A percentile compares a stretch with the other conserved stretches of the same genome.
Evolutionary conservation across 2,888 invertebrate species (phyloP).

Genomic region (Lagria hirta): DNA sequence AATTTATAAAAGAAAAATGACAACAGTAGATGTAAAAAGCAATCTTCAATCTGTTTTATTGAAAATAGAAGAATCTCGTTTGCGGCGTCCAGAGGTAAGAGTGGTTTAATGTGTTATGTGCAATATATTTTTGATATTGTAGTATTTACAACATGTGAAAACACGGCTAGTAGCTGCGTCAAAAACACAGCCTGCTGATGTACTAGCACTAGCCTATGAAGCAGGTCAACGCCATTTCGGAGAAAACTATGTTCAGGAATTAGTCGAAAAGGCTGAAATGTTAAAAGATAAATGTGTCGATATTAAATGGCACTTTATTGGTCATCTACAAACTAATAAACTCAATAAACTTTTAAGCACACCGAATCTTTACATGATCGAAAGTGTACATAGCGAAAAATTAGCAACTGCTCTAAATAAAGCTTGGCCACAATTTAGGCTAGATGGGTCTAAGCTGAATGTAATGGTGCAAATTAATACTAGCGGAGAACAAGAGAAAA

Average conservation of each 20-base stretch:
- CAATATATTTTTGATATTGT: slow-evolving; percentile 30
- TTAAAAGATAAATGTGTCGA: slow-evolving; percentile 77
- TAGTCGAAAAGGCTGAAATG: slow-evolving; percentile 76
- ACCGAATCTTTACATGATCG: slow-evolving; percentile 81
- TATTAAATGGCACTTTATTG: slow-evolving; percentile 97
- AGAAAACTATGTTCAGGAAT: slow-evolving; percentile 92
- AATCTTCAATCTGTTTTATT: slow-evolving; percentile 62
- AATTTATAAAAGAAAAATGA: slow-evolving; percentile 47
- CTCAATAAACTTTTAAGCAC: slow-evolving; percentile 75
- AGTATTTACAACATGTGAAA: slow-evolving; percentile 62
- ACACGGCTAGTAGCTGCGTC: slow-evolving; percentile 88
- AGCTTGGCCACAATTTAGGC: slow-evolving; percentile 67
- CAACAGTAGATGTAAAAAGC: slow-evolving; percentile 56
- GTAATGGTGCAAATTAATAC: slow-evolving; percentile 96
- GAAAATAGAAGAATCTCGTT: slow-evolving; percentile 62
- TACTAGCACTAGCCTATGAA: slow-evolving; percentile 81
- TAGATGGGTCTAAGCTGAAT: slow-evolving; percentile 64
- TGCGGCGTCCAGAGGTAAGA: slow-evolving; percentile 62
- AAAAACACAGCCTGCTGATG: slow-evolving; percentile 84
- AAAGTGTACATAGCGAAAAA: slow-evolving; percentile 86
- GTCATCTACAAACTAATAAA: slow-evolving; percentile 93
- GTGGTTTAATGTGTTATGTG: background rate
- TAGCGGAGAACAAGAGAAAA: slow-evolving; percentile 92
- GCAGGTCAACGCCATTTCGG: slow-evolving; percentile 93
- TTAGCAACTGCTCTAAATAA: slow-evolving; percentile 78